Conservation (phyloP, 2,113 vertebrate genomes). For the Equus przewalskii region DNA sequence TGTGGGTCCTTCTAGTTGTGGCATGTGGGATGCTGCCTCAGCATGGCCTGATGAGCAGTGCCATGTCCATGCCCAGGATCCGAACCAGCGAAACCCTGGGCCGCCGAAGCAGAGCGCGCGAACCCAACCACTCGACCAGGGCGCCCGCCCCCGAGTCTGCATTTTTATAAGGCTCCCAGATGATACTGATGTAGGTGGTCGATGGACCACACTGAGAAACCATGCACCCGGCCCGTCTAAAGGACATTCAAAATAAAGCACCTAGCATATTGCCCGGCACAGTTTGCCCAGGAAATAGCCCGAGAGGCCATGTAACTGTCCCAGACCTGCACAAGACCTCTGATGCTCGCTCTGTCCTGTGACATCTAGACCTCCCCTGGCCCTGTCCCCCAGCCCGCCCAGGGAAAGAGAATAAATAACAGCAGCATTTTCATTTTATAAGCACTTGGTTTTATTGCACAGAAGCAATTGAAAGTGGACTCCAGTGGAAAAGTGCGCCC, state of each 20-base stretch:
- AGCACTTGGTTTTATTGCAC: constrained; percentile 91
- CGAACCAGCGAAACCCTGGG: too few species aligned
- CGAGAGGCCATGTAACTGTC: neutral
- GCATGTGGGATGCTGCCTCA: too few species aligned
- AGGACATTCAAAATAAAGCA: neutral
- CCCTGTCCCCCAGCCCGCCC: neutral
- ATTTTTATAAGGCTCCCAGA: neutral
- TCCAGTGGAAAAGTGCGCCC: constrained; percentile 82
- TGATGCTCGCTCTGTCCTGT: neutral
- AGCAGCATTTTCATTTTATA: constrained; percentile 58
- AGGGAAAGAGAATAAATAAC: neutral
- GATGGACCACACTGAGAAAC: neutral
- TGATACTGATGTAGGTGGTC: neutral
- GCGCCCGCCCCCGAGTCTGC: neutral
- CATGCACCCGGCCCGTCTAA: neutral
- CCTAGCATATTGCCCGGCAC: neutral
- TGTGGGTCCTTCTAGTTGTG: too few species aligned
- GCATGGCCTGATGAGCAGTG: too few species aligned
- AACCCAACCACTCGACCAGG: too few species aligned
- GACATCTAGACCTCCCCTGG: neutral
- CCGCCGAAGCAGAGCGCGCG: too few species aligned
- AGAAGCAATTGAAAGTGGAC: constrained; percentile 87
- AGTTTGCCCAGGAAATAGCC: neutral
- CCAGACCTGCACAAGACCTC: neutral
- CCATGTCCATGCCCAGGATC: too few species aligned